Conservation (phyloP, 2,797 vertebrate genomes). For the Typhlichthys eigenmanni region DNA sequence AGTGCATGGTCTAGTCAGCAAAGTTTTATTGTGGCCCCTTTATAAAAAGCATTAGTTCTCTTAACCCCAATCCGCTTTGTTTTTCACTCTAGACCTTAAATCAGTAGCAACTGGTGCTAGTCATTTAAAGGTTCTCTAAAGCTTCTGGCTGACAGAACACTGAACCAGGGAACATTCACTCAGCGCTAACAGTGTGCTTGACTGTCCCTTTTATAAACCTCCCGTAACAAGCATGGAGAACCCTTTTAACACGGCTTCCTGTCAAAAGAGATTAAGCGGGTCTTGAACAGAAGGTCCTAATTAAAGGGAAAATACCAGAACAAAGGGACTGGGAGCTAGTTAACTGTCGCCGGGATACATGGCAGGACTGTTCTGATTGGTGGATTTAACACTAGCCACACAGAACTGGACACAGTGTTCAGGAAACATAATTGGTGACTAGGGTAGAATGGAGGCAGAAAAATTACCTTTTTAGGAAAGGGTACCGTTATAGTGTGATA, state of each 20-base stretch:
- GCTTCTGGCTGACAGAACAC: too few species aligned
- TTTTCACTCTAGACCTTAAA: too few species aligned
- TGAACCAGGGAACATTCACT: too few species aligned
- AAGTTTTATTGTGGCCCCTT: too few species aligned
- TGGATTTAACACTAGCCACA: constrained; percentile 1
- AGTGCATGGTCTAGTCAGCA: too few species aligned
- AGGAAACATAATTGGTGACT: too few species aligned
- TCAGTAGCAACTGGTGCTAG: too few species aligned
- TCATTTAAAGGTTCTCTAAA: too few species aligned
- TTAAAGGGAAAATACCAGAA: constrained; percentile 11
- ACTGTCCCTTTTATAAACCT: background rate
- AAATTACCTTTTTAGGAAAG: background rate
- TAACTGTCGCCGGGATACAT: background rate
- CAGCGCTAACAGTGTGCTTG: too few species aligned
- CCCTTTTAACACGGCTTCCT: background rate
- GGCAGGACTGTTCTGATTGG: constrained; percentile 1
- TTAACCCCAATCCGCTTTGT: too few species aligned
- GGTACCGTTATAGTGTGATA: too few species aligned
- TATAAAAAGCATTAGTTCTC: too few species aligned
- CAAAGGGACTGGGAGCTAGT: background rate
- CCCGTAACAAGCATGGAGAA: constrained; percentile 3
- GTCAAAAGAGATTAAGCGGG: background rate
- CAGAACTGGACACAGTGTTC: background rate
- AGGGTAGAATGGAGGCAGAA: background rate
- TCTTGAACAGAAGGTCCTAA: constrained; percentile 10